Evolutionary conservation across 2,113 vertebrate genomes (phyloP), one percentile per base, ranked within the genome.

Genomic region (Synchiropus splendidus): DNA sequence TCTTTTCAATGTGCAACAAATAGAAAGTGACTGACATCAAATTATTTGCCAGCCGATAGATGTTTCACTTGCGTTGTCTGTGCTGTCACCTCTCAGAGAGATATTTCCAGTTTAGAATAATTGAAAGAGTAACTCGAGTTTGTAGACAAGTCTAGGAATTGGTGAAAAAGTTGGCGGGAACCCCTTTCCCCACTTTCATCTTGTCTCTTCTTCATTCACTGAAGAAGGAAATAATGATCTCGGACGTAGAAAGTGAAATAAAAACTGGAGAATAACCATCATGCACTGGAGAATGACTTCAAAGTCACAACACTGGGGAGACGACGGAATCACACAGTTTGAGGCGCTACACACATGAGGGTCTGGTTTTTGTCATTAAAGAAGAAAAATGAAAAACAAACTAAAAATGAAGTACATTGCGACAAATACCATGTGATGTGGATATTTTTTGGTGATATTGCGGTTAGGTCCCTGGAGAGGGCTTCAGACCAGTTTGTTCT

Each of bases 1-100:
- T 44, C 34, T 58, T 52, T 54, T 39, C 51, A 31, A 67, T 63
- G 57, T 64, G 74, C 72, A 73, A 74, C 70, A 78, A 71, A 75
- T 67, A 68, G 73, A 74, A 68, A 70, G 60, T 72, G 77, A 83
- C 56, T 81, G 80, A 80, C 80, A 75, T 59, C 70, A 78, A 84
- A 83, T 83, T 74, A 83, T 83, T 80, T 82, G 66, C 67, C 48
- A 47, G 59, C 59, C 72, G 81, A 84, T 77, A 77, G 75, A 80
- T 75, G 72, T 68, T 67, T 67, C 65, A 56, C 48, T 53, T 54
- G 70, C 73, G 80, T 79, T 83, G 79, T 81, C 74, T 71, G 71
- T 39, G 70, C 70, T 79, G 74, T 74, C 75, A 65, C 60, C 59
- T 70, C 56, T 66, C 45, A 64, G 59, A 67, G 64, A 39, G 48